Evolutionary conservation across 2,797 vertebrate species (phyloP).

Genomic region (Parotocinclus haroldoi): DNA sequence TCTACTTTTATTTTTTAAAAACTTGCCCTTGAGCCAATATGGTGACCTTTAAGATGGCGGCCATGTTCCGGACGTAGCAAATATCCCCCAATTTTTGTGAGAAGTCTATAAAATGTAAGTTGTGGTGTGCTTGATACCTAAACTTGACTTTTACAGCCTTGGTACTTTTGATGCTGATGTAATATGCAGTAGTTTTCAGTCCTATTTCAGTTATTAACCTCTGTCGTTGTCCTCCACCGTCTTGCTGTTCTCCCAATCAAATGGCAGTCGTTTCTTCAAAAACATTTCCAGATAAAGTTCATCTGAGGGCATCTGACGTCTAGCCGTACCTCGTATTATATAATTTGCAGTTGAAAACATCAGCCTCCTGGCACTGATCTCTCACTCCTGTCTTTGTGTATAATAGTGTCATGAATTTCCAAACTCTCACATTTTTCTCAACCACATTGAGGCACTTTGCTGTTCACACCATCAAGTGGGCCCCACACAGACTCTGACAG

Average conservation of each 20-base stretch:
- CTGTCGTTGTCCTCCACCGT: background rate
- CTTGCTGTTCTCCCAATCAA: background rate
- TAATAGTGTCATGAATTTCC: conserved; percentile 3
- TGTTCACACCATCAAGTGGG: background rate
- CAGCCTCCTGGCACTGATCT: conserved; percentile 19
- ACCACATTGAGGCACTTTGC: conserved; percentile 1
- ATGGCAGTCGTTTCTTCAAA: background rate
- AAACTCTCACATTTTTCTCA: background rate
- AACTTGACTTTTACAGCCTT: too few relatives aligned
- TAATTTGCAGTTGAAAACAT: conserved; percentile 14
- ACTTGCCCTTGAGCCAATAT: too few relatives aligned
- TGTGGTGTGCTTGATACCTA: too few relatives aligned
- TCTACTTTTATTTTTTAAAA: too few relatives aligned
- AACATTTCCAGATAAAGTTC: conserved; percentile 23
- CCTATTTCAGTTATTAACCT: background rate
- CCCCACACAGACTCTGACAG: background rate
- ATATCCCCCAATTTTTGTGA: too few relatives aligned
- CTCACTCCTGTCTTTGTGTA: conserved; percentile 19
- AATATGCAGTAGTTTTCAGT: too few relatives aligned
- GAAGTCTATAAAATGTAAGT: too few relatives aligned
- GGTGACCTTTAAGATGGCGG: too few relatives aligned
- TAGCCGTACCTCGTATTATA: conserved; percentile 14
- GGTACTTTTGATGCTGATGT: too few relatives aligned
- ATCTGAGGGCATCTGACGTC: conserved; percentile 15
- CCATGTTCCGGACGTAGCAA: too few relatives aligned